Evolutionary conservation across 2,113 vertebrate species (phyloP).

Genomic region (Cavia aperea): DNA sequence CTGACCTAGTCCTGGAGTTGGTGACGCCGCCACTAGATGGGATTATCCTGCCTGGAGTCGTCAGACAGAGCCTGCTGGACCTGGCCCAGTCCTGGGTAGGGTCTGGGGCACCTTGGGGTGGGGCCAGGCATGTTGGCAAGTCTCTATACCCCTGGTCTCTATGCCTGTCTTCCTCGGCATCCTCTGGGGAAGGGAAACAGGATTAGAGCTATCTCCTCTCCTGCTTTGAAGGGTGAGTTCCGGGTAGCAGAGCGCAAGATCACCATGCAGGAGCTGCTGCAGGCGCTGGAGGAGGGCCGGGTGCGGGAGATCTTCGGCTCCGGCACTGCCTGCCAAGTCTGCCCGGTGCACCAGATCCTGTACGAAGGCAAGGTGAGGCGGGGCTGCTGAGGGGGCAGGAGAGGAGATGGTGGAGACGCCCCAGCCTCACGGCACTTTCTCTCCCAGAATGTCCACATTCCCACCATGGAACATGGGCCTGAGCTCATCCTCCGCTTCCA

Average conservation of each 20-base stretch:
- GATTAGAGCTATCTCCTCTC: rapidly evolving
- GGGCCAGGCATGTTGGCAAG: background rate
- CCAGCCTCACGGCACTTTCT: background rate
- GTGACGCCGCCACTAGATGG: slow-evolving; percentile 86
- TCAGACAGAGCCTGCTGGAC: slow-evolving; percentile 87
- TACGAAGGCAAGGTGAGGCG: slow-evolving; percentile 81
- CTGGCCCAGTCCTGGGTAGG: slow-evolving; percentile 84
- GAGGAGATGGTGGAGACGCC: rapidly evolving
- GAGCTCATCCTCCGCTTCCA: slow-evolving; percentile 83
- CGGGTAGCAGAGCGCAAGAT: slow-evolving; percentile 80
- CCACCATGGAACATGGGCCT: slow-evolving; percentile 88
- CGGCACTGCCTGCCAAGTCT: slow-evolving; percentile 89
- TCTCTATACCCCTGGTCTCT: background rate
- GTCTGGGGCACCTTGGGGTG: too few relatives aligned
- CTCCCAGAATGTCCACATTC: slow-evolving; percentile 80
- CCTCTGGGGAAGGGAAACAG: background rate
- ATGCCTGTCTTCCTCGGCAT: background rate
- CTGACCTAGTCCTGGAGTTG: slow-evolving; percentile 80
- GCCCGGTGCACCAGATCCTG: slow-evolving; percentile 84
- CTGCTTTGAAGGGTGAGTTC: slow-evolving; percentile 81
- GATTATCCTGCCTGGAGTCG: slow-evolving; percentile 88
- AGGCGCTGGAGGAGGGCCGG: slow-evolving; percentile 76
- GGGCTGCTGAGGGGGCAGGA: rapidly evolving
- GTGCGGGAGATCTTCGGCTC: slow-evolving; percentile 87
- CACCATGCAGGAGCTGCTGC: slow-evolving; percentile 79